Conservation (phyloP, 2,797 vertebrate genomes). For the Crocidura indochinensis region DNA sequence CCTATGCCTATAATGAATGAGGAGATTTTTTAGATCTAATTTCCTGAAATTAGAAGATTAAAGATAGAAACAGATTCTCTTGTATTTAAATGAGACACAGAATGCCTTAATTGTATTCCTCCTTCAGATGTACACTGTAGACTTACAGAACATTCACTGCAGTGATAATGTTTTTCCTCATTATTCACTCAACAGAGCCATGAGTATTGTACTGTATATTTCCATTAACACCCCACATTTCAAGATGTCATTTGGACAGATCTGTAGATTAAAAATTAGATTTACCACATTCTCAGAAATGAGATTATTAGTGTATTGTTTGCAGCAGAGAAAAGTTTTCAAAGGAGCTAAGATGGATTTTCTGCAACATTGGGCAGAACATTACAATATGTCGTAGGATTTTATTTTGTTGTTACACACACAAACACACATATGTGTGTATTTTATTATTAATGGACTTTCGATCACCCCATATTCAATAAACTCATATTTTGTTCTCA, state of each 20-base stretch:
- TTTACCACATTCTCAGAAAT: constrained; percentile 30
- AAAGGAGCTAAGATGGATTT: background rate
- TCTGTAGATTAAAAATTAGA: constrained; percentile 66
- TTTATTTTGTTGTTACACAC: background rate
- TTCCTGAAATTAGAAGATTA: constrained; percentile 85
- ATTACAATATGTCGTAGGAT: background rate
- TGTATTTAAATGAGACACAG: constrained; percentile 75
- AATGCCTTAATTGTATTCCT: constrained; percentile 64
- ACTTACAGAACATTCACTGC: constrained; percentile 12
- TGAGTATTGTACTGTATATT: constrained; percentile 32
- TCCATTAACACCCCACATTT: constrained; percentile 22
- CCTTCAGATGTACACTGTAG: constrained; percentile 61
- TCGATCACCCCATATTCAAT: constrained; percentile 57
- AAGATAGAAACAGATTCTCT: constrained; percentile 82
- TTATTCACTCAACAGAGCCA: constrained; percentile 56
- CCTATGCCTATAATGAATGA: constrained; percentile 83
- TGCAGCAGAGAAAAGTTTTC: background rate
- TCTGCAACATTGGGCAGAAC: background rate
- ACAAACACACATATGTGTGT: background rate
- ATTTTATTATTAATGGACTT: background rate
- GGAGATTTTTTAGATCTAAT: constrained; percentile 84
- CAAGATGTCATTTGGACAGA: constrained; percentile 61
- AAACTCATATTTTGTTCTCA: constrained; percentile 43
- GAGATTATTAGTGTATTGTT: background rate
- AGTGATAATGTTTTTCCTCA: constrained; percentile 22